Conservation (phyloP, 2,888 invertebrate genomes). For the Latheticus oryzae region DNA sequence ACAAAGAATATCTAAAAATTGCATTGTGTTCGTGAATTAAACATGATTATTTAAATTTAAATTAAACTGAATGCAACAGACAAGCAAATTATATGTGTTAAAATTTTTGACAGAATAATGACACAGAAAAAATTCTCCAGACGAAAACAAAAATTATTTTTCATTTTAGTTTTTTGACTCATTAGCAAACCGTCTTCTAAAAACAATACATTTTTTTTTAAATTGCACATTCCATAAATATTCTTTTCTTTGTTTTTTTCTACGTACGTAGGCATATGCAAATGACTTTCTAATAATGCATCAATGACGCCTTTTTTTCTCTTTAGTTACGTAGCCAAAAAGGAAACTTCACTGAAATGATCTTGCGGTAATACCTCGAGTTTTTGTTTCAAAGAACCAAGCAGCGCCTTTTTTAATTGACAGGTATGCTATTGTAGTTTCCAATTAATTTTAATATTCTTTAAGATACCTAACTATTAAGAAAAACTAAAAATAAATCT, state of each 20-base stretch:
- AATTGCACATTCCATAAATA: not conserved
- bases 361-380: slow-evolving; percentile 25
- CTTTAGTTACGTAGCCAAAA: slow-evolving; percentile 17
- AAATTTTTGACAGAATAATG: slow-evolving; percentile 28
- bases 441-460: slow-evolving; percentile 6
- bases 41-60: slow-evolving; percentile 28
- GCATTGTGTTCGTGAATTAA: slow-evolving; percentile 21
- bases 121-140: not conserved
- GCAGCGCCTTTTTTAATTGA: not conserved
- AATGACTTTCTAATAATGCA: slow-evolving; percentile 11
- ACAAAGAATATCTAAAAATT: slow-evolving; percentile 15
- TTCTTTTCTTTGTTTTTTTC: slow-evolving; percentile 8
- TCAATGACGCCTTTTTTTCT: slow-evolving; percentile 5
- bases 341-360: slow-evolving; percentile 11
- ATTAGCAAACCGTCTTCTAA: slow-evolving; percentile 2
- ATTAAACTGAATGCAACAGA: slow-evolving; percentile 10
- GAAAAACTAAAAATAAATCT: too few relatives aligned
- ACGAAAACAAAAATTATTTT: slow-evolving; percentile 6
- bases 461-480: too few relatives aligned
- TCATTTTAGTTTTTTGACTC: not conserved
- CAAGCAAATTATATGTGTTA: slow-evolving; percentile 28
- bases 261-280: slow-evolving; percentile 19
- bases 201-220: not conserved
- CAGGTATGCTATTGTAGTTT: slow-evolving; percentile 2
- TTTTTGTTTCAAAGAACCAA: slow-evolving; percentile 3